Percentiles rank a stretch among this genome's conserved stretches.
phyloP scores from a whole-genome alignment of 2,888 invertebrate species.

The Andrena flavipes region DNA sequence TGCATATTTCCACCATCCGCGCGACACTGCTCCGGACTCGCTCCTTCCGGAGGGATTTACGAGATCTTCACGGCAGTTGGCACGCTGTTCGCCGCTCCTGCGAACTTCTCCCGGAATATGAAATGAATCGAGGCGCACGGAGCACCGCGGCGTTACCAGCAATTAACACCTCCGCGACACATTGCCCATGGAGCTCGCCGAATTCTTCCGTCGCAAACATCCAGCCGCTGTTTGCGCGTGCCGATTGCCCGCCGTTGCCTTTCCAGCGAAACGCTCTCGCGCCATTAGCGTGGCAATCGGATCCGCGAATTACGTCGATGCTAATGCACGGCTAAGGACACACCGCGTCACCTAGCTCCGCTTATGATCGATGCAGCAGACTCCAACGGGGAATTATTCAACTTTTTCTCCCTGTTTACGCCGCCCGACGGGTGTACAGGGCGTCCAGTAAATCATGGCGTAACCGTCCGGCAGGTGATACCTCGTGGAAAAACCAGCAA shows the following conservation, averaged over 20 bases:
- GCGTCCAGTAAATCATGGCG: background rate
- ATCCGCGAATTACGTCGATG: conserved; percentile 52
- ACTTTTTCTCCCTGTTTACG: conserved; percentile 9
- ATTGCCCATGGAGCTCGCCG: conserved; percentile 15
- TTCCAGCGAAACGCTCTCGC: conserved; percentile 28
- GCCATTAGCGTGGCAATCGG: conserved; percentile 51
- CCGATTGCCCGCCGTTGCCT: conserved; percentile 52
- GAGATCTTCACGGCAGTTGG: conserved; percentile 9
- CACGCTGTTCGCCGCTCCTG: background rate
- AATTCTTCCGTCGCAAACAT: conserved; percentile 13
- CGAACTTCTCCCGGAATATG: conserved; percentile 30
- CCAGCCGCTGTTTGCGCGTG: conserved; percentile 44
- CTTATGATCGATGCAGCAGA: conserved; percentile 12
- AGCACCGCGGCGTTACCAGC: background rate
- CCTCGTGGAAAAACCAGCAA: too few species aligned
- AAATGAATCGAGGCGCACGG: conserved; percentile 1
- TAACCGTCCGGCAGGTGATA: background rate
- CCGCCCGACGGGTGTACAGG: background rate
- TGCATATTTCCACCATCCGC: conserved; percentile 15
- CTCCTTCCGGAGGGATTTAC: conserved; percentile 5
- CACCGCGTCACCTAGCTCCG: conserved; percentile 4
- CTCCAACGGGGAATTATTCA: conserved; percentile 12
- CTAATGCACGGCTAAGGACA: conserved; percentile 40
- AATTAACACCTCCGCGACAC: conserved; percentile 32
- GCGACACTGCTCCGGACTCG: background rate